Evolutionary conservation across 2,888 invertebrate species (phyloP).

Genomic region (Pinctada fucata): DNA sequence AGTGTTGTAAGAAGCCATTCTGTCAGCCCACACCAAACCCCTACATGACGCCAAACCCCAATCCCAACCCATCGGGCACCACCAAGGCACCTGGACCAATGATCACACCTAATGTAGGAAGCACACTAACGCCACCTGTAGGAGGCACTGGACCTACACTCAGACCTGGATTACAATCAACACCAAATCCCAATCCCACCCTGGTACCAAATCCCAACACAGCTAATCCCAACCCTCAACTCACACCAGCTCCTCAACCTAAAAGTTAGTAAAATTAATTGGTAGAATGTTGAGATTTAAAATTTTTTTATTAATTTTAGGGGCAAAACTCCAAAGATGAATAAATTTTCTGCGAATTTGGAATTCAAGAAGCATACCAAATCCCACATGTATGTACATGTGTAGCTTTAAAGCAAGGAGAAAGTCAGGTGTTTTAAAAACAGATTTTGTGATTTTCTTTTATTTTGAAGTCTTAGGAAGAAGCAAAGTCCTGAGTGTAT

Average conservation of each 20-base stretch:
- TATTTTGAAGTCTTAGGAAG: too few relatives aligned
- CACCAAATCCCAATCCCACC: constrained; percentile 26
- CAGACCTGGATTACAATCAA: constrained; percentile 22
- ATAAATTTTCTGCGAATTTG: too few relatives aligned
- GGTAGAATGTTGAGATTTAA: too few relatives aligned
- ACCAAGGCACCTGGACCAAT: constrained; percentile 23
- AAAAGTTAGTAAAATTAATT: constrained; percentile 43
- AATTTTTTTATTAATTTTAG: too few relatives aligned
- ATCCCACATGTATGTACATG: too few relatives aligned
- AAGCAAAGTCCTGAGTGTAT: too few relatives aligned
- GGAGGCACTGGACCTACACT: constrained; percentile 33
- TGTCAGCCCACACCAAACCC: constrained; percentile 47
- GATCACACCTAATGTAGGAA: constrained; percentile 16
- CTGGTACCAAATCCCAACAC: constrained; percentile 30
- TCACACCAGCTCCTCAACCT: constrained; percentile 46
- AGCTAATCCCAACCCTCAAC: constrained; percentile 25
- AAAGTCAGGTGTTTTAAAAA: too few relatives aligned
- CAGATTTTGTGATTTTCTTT: too few relatives aligned
- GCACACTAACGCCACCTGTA: constrained; percentile 7
- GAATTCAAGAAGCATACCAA: too few relatives aligned
- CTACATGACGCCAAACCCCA: constrained; percentile 26
- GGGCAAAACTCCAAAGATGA: too few relatives aligned
- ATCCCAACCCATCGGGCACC: constrained; percentile 12
- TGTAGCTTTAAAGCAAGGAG: too few relatives aligned
- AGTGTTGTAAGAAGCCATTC: constrained; percentile 56